Conservation (phyloP, 2,113 vertebrate species). For the Cephalopterus ornatus region DNA sequence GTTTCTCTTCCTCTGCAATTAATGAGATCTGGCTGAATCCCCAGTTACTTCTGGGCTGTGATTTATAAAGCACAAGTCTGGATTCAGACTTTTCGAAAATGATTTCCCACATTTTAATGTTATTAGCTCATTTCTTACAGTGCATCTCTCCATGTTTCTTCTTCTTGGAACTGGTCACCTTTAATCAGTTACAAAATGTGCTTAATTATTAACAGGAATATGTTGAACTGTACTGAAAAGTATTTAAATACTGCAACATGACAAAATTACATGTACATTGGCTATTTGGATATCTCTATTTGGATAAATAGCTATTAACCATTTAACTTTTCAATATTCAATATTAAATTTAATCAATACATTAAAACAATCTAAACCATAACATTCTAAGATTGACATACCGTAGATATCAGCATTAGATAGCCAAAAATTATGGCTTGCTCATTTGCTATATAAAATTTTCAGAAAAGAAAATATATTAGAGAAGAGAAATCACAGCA, state of each 20-base stretch:
- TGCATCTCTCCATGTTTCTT: neutral
- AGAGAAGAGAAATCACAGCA: neutral
- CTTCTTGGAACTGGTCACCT: conserved; percentile 17
- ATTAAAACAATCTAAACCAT: neutral
- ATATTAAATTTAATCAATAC: neutral
- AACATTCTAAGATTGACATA: neutral
- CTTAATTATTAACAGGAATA: conserved; percentile 25
- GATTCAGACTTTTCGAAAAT: conserved; percentile 27
- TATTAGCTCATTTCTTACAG: conserved; percentile 37
- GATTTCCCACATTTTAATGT: conserved; percentile 43
- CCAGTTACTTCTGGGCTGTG: conserved; percentile 8
- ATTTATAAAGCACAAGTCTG: conserved; percentile 55
- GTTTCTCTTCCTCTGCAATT: conserved; percentile 47
- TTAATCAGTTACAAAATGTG: neutral
- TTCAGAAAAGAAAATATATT: neutral
- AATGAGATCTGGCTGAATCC: conserved; percentile 60
- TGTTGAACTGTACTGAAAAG: neutral
- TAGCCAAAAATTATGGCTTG: neutral
- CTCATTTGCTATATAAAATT: neutral
- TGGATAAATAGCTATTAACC: neutral
- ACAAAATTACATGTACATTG: neutral
- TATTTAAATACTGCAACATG: neutral
- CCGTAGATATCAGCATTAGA: neutral
- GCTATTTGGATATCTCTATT: neutral
- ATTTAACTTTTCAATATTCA: neutral